Evolutionary conservation across 2,113 vertebrate genomes (phyloP), one percentile per base, ranked within the genome.

Genomic region (Morone saxatilis): DNA sequence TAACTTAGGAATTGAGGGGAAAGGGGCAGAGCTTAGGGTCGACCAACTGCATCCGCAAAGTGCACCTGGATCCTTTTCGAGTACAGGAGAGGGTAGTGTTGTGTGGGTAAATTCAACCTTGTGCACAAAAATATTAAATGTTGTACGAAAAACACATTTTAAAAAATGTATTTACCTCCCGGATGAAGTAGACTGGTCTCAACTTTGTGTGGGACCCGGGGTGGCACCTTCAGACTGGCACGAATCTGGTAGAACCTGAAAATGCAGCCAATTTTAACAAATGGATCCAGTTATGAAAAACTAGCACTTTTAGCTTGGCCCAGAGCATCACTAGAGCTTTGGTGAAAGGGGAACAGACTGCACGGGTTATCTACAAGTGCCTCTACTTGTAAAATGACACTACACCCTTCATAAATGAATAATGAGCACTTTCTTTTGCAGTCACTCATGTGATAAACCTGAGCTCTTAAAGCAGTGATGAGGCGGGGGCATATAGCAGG

Each of bases 221-320:
- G 95, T 83, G 98, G 97, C 85, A 99, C 94, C 95, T 98, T 99
- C 94, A 99, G 95, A 87, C 94, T 96, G 22, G 94, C 95, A 91
- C 98, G 97, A 56, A 99, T 96, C 95, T 99, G 98, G 95, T 99
- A 99, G 95, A 99, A 99, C 72, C 98, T 99, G 87, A 54, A 70
- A 78, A 80, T 9, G 31, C 11, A 65, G 16, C 78, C 1, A 75
- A 2, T 54, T 47, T 13, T 4, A 3, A 10, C 12, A 7, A 71
- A 67, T 65, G 1, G 65, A 56, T 5, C 20, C 1, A 12, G 31
- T 4, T 2, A 48, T 56, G 6, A 69, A 82, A 85, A 66, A 63
- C 2, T 25, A 20, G 3, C 19, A 62, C 11, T 16, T 13, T 22
- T 25, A 36, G 54, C 53, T 71, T 40, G 7, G 38, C 76, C 13